phyloP scores from a whole-genome alignment of 2,113 vertebrate species.

The human region GRCh38 chr3:21272001-21272500 shows the following conservation, averaged over 20 bases:
- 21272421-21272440: accelerated
- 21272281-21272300: background rate
- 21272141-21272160: no score
- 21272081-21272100: no score
- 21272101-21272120: no score
- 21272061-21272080: no score
- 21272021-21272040: no score
- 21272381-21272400: background rate
- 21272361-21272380: background rate
- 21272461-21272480: background rate
- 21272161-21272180: background rate
- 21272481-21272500: background rate
- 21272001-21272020: no score
- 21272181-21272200: background rate
- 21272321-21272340: background rate
- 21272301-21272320: background rate
- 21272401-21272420: background rate
- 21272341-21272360: background rate
- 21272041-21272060: no score
- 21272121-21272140: no score
- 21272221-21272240: background rate
- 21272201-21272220: background rate
- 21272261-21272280: background rate
- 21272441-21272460: background rate
- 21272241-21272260: background rate